Conservation (phyloP, 2,113 vertebrate genomes). For the Leptodactylus fuscus region DNA sequence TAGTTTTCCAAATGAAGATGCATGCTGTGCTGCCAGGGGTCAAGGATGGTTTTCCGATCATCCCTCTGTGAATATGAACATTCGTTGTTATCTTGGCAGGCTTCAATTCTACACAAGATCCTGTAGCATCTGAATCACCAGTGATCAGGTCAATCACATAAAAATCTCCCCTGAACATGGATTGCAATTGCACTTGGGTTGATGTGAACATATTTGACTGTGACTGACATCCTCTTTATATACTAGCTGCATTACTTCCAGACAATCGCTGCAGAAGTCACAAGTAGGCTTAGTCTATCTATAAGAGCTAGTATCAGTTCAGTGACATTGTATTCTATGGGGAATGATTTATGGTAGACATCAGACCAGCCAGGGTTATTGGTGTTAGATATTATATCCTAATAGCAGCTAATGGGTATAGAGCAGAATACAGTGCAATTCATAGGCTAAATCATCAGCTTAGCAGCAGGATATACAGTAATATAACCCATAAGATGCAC, state of each 20-base stretch:
- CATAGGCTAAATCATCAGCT: neutral
- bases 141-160: neutral
- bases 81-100: neutral
- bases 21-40: neutral
- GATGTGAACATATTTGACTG: neutral
- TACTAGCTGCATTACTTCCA: neutral
- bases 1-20: neutral
- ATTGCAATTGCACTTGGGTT: neutral
- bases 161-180: neutral
- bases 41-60: neutral
- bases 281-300: neutral
- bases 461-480: neutral
- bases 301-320: neutral
- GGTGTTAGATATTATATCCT: no score
- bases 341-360: neutral
- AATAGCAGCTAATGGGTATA: neutral
- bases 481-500: neutral
- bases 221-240: neutral
- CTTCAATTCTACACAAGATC: neutral
- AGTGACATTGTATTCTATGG: neutral
- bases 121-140: neutral
- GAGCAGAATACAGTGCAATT: neutral
- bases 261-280: neutral
- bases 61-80: neutral
- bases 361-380: neutral